These are phyloP conservation scores for Tenodera sinensis DNA, from an alignment of 2,888 invertebrate species.

Conservation along the genomic window DNA sequence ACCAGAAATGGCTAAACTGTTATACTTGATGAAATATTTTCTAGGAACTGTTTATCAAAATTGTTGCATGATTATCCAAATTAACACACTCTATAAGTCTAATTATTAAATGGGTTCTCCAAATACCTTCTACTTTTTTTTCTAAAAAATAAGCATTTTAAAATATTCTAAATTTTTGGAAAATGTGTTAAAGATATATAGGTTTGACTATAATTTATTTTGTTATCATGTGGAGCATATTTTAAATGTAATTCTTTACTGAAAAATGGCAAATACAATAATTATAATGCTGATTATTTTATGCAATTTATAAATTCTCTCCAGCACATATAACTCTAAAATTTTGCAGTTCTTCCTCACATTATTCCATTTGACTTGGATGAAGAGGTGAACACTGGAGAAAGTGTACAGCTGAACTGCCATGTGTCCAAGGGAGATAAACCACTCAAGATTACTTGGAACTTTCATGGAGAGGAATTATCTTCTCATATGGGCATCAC, in stretches of 20 bases:
- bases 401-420: constrained; percentile 40
- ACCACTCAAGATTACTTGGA: constrained; percentile 37
- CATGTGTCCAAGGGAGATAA: constrained; percentile 41
- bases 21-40: no score
- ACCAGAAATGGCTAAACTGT: no score
- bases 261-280: not conserved
- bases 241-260: not conserved
- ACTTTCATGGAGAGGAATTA: constrained; percentile 37
- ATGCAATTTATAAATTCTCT: constrained; percentile 13
- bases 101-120: no score
- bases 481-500: constrained; percentile 41
- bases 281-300: not conserved
- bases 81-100: no score
- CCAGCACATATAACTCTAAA: not conserved
- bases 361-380: constrained; percentile 40
- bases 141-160: no score
- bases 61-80: no score
- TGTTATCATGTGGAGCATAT: not conserved
- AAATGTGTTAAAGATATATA: no score
- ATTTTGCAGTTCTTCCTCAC: constrained; percentile 52
- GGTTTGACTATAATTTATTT: not conserved
- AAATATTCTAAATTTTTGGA: no score
- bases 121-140: no score
- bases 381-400: constrained; percentile 38
- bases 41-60: no score